Conservation (phyloP, 2,797 vertebrate species). For the Siniperca obscura region DNA sequence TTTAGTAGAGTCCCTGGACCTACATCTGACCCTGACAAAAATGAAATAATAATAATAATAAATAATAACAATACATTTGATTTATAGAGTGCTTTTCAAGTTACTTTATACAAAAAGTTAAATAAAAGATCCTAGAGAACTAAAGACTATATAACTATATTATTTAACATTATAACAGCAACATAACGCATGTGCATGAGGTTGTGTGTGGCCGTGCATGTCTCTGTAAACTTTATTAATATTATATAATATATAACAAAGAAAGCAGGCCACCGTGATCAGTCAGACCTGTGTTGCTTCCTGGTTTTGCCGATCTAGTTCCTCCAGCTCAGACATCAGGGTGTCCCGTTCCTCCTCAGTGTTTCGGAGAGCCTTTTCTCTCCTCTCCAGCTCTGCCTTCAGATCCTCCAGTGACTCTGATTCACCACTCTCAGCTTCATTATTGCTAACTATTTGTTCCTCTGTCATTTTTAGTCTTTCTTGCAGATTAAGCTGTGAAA, state of each 20-base stretch:
- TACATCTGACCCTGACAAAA: background rate
- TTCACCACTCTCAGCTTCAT: constrained; percentile 57
- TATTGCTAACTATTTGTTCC: constrained; percentile 60
- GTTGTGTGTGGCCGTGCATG: too few relatives aligned
- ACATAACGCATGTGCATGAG: background rate
- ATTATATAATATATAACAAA: background rate
- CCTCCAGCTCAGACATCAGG: constrained; percentile 90
- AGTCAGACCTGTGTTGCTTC: constrained; percentile 93
- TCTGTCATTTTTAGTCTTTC: constrained; percentile 75
- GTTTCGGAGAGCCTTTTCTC: constrained; percentile 85
- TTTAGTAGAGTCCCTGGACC: background rate
- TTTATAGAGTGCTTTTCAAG: background rate
- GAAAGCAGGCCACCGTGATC: rapidly evolving
- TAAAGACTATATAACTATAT: background rate
- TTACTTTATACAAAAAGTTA: background rate
- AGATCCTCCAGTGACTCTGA: constrained; percentile 80
- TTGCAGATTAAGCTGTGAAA: constrained; percentile 80
- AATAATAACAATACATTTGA: background rate
- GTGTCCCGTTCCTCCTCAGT: constrained; percentile 87
- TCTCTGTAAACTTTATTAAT: background rate
- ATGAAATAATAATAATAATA: background rate
- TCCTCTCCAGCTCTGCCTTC: constrained; percentile 85
- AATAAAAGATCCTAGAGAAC: background rate
- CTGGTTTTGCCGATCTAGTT: constrained; percentile 95
- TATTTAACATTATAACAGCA: background rate